Base-by-base conservation (phyloP, 2,113 vertebrate genomes). In the Caracal caracal region DNA sequence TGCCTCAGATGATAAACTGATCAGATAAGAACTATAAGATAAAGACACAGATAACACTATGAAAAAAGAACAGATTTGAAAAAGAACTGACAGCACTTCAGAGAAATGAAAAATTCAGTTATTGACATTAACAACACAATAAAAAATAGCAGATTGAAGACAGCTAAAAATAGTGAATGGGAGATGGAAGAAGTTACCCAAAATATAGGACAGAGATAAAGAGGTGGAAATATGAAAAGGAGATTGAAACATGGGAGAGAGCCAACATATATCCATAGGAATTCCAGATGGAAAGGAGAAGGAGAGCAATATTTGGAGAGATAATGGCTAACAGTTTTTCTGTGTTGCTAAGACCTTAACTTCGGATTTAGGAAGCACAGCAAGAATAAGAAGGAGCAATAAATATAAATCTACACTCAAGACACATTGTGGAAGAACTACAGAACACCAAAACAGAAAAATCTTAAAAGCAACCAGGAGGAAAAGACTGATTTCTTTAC, bases 111-210 rank as follows among this genome's bases (percentile, higher is more conserved):
- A 90, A 90, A 92, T 73, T 15, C 1, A 33, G 30, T 59, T 35
- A 78, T 37, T 88, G 65, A 63, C 71, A 76, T 82, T 92, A 70
- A 89, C 90, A 78, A 70, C 16, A 80, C 12, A 87, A 13, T 43
- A 81, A 88, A 76, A 78, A 97, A 84, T 84, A 68, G 11, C 63
- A 83, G n/a, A 66, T 73, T 75, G 40, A 49, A 90, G 43, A 86
- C 40, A 75, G 35, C 33, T 28, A 40, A 93, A 90, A 30, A 19
- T 49, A 61, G 43, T 90, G 81, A 97, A 49, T 71, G 28, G 6
- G 35, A 94, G 10, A 26, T 76, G 8, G n/a, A 33, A 87, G 76
- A 78, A 70, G 24, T 90, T 78, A 53, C 9, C 35, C 35, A 30
- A 30, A 87, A 49, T 35, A 59, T 59, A 78, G 51, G 53, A 86